Base-by-base conservation (phyloP, 2,113 vertebrate genomes). In the Lagopus leucura region DNA sequence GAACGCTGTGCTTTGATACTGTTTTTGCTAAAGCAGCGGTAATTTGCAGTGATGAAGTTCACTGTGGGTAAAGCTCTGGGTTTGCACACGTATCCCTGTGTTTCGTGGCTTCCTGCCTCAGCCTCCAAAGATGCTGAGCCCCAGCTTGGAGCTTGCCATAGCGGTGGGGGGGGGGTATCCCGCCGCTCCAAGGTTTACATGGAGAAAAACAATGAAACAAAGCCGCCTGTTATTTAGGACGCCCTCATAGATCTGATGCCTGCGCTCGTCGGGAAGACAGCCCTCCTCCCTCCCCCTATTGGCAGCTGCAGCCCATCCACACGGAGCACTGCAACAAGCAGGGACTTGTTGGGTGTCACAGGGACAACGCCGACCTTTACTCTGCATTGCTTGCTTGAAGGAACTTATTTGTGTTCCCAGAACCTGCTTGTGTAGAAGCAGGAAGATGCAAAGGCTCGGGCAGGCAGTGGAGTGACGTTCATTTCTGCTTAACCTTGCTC, bases 11-110 rank as follows among this genome's bases (percentile, higher is more conserved):
- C 52, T 69, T 30, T 58, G n/a, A 25, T 3, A 47, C 14, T 11
- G 30, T 5, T 52, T 58, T 42, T 61, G 70, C 21, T 3, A 4
- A 22, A 67, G 73, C 32, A 40, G 69, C 11, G 9, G 17, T 7
- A 8, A 67, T 42, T 34, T 28, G 28, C 52, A 75, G 30, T 77
- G 19, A 32, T 2, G 10, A 81, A 25, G 38, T 75, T 45, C 42
- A 8, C 2, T 2, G 2, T 0, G 17, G 3, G 3, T 10, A 3
- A 38, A 36, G 16, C 5, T 38, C 0, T 1, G 30, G 43, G 3
- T 32, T 21, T 32, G 50, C 25, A 10, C 1, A 25, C 48, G 10
- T 1, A 1, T 7, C 18, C 34, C 36, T 1, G 30, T 12, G 57
- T 8, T n/a, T 74, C 0, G 0, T 4, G 34, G 66, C 11, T 82